Base-by-base conservation (phyloP, 2,888 invertebrate species). In the Coelopa pilipes region DNA sequence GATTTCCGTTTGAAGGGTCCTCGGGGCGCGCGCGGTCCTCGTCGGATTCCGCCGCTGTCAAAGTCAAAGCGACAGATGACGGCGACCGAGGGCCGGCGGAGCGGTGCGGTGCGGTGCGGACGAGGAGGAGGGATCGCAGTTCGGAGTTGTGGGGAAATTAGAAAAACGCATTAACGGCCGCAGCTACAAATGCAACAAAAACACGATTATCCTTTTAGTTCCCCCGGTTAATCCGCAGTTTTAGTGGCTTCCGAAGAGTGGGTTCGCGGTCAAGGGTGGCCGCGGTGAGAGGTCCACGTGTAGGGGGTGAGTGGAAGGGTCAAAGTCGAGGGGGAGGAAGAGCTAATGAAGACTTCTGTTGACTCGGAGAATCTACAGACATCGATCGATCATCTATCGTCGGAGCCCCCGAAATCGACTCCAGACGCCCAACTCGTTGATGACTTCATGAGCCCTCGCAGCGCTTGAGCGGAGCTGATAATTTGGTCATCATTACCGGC, bases 141-240 rank as follows among this genome's bases (percentile, higher is more conserved):
- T 19, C 21, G 12, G 2, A 4, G 7, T 21, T 13, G 50, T 11
- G 50, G 24, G 4, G 49, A 79, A 80, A 81, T 80, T 78, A 76
- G 79, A 78, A 78, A 80, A 81, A 80, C 79, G 77, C 82, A 82
- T 82, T 82, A 81, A 79, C 79, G 75, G 72, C 76, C 77, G 78
- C 79, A 79, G 76, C 81, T 78, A 24, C 19, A 19, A 59, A 59
- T 34, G 9, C 24, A 12, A 79, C 77, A 79, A 79, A 77, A 78
- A 84, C 84, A 84, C 76, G 84, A 83, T 82, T 83, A 82, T 83
- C 84, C 85, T 84, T 85, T 84, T 85, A 84, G 80, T 81, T 49
- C 13, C 15, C 34, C 7, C 2, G 7, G 49, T 65, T 74, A 69
- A 59, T 74, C 53, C 62, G 69, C 34, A 76, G 65, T 76, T 76